Percentiles rank a stretch among this genome's conserved stretches.
phyloP scores from a whole-genome alignment of 2,888 invertebrate species.

The Lithophane ornitopus region DNA sequence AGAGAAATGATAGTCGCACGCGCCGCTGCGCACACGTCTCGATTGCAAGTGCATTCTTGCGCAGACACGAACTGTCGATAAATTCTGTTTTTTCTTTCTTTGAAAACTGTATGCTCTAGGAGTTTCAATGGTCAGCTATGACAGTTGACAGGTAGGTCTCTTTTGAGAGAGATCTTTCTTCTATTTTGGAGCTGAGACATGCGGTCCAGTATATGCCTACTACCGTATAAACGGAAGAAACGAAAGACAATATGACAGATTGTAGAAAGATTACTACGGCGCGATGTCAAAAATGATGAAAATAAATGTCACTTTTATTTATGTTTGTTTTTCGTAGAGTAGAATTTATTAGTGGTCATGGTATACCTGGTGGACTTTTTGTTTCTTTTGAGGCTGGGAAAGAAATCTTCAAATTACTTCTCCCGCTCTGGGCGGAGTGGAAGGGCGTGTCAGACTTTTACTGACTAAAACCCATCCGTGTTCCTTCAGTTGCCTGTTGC shows the following conservation, averaged over 20 bases:
- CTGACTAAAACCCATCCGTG: too few species aligned
- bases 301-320: neutral
- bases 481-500: too few species aligned
- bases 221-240: neutral
- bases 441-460: too few species aligned
- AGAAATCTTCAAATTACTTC: too few species aligned
- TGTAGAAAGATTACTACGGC: neutral
- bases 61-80: conserved; percentile 33
- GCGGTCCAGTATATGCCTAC: neutral
- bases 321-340: neutral
- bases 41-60: conserved; percentile 56
- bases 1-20: conserved; percentile 65
- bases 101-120: conserved; percentile 30
- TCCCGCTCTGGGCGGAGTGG: too few species aligned
- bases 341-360: neutral
- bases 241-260: neutral
- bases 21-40: conserved; percentile 59
- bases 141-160: neutral
- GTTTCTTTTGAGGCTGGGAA: too few species aligned
- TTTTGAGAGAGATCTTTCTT: neutral
- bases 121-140: neutral
- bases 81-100: conserved; percentile 29
- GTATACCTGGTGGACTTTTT: too few species aligned
- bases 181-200: neutral
- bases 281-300: neutral